phyloP scores from a whole-genome alignment of 2,888 invertebrate species.

The Thymelicus acteon region DNA sequence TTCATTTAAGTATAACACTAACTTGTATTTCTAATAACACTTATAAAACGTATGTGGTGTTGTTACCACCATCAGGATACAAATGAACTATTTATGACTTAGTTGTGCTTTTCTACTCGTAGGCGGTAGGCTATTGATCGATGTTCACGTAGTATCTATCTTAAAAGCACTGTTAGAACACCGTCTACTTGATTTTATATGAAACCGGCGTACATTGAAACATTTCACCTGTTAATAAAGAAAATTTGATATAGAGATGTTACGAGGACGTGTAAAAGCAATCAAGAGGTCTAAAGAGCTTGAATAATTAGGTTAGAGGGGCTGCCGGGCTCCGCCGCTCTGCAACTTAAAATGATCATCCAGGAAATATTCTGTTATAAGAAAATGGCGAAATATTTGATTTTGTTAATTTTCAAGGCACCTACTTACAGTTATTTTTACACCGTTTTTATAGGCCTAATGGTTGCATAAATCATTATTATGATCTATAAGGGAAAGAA shows the following conservation, averaged over 20 bases:
- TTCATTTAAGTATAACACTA: too few relatives aligned
- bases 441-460: too few relatives aligned
- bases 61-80: too few relatives aligned
- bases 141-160: too few relatives aligned
- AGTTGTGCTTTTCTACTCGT: too few relatives aligned
- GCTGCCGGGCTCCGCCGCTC: slow-evolving; percentile 39
- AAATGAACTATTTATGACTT: too few relatives aligned
- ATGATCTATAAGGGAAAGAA: too few relatives aligned
- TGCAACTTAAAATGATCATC: slow-evolving; percentile 24
- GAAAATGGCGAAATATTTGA: slow-evolving; percentile 2
- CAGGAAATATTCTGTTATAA: slow-evolving; percentile 20
- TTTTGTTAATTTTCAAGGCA: background rate
- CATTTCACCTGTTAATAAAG: background rate
- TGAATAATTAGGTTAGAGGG: slow-evolving; percentile 63
- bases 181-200: background rate
- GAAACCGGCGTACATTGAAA: background rate
- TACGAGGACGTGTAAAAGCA: slow-evolving; percentile 62
- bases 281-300: slow-evolving; percentile 63
- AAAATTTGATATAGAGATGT: slow-evolving; percentile 32
- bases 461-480: too few relatives aligned
- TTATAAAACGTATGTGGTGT: too few relatives aligned
- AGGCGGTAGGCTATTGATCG: too few relatives aligned
- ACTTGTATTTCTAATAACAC: too few relatives aligned
- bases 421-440: too few relatives aligned
- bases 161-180: background rate